These are phyloP conservation scores for Chalcis sispes DNA, from an alignment of 2,888 invertebrate species.

Conservation along the genomic window DNA sequence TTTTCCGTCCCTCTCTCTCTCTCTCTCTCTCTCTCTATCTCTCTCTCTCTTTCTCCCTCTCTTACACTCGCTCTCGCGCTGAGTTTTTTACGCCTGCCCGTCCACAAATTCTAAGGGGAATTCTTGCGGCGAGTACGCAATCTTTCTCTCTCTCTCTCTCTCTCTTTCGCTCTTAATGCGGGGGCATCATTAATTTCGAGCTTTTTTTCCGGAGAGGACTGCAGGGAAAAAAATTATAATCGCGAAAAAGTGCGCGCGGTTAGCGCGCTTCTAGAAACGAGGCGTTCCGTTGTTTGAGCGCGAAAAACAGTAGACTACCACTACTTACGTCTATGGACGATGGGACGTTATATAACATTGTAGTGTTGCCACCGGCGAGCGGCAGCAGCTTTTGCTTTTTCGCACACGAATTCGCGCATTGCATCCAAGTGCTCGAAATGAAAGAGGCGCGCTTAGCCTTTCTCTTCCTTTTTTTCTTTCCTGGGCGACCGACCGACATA, in stretches of 20 bases:
- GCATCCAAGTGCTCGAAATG: background rate
- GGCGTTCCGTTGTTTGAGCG: constrained; percentile 26
- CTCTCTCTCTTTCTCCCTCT: constrained; percentile 11
- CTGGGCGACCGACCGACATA: too few species aligned
- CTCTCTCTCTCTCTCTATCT: background rate
- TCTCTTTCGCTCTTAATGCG: constrained; percentile 49
- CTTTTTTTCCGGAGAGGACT: constrained; percentile 51
- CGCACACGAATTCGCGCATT: constrained; percentile 9
- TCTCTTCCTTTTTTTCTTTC: too few species aligned
- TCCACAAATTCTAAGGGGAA: constrained; percentile 63
- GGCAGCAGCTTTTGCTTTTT: constrained; percentile 23
- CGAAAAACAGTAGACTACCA: constrained; percentile 14
- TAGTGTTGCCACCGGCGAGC: too few species aligned
- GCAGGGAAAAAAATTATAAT: constrained; percentile 48
- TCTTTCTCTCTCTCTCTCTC: background rate
- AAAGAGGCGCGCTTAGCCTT: background rate
- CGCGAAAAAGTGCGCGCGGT: constrained; percentile 43
- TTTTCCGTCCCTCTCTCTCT: constrained; percentile 9
- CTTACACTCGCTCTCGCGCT: constrained; percentile 3
- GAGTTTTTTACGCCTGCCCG: constrained; percentile 42
- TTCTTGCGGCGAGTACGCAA: constrained; percentile 59
- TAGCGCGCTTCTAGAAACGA: constrained; percentile 9
- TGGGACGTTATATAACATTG: constrained; percentile 7
- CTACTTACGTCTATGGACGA: constrained; percentile 34
- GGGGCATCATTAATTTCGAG: constrained; percentile 60